Evolutionary conservation across 2,797 vertebrate species (phyloP).

Genomic region (Linurgus olivaceus): DNA sequence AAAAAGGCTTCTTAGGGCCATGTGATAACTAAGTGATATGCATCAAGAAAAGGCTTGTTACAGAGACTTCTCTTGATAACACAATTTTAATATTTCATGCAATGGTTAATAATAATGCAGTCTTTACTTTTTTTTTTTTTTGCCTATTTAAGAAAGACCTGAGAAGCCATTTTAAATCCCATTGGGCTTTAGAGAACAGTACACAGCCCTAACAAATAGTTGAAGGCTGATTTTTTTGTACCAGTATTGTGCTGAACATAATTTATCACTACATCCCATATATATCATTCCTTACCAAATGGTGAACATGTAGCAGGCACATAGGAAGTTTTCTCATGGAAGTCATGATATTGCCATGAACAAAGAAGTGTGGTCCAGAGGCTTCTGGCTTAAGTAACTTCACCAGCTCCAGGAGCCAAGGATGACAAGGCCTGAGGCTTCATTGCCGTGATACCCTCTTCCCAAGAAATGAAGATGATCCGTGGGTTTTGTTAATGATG

Average conservation of each 20-base stretch:
- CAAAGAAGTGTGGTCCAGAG: fast-evolving
- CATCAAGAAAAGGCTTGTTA: not conserved
- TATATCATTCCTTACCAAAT: not conserved
- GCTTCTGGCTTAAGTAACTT: not conserved
- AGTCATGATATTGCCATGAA: not conserved
- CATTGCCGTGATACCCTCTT: not conserved
- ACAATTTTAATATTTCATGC: not conserved
- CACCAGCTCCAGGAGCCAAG: not conserved
- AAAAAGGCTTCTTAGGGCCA: not conserved
- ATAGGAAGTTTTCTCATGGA: not conserved
- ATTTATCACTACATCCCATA: not conserved
- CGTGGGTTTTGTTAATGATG: fast-evolving
- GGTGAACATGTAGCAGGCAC: not conserved
- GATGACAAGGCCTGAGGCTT: not conserved
- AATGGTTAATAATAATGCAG: not conserved
- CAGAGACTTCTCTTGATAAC: not conserved
- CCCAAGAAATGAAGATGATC: not conserved
- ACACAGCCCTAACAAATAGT: not conserved
- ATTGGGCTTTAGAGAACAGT: not conserved
- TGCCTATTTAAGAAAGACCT: not conserved
- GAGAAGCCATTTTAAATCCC: not conserved
- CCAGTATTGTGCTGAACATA: not conserved
- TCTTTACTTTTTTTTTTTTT: not conserved
- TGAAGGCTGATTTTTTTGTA: not conserved
- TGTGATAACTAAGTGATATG: not conserved